A percentile compares a stretch with the other conserved stretches of the same genome.
Conservation (phyloP, 2,113 vertebrate species). For the Sarotherodon lohbergeri region DNA sequence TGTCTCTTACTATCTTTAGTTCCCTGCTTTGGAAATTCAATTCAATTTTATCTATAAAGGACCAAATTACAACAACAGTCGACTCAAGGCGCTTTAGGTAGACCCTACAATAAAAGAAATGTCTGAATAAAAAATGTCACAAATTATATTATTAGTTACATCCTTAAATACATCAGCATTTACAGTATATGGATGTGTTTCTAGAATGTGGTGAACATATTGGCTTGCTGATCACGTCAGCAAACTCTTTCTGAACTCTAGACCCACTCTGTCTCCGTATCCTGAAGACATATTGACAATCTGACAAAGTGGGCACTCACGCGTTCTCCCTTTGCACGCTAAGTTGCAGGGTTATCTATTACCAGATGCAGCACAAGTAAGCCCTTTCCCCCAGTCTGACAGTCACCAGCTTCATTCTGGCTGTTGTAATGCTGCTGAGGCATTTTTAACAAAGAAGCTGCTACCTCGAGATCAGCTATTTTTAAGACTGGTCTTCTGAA, state of each 20-base stretch:
- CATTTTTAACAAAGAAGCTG: slow-evolving; percentile 2
- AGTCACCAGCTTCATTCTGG: not conserved
- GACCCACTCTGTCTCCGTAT: not conserved
- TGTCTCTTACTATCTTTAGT: not conserved
- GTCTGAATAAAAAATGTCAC: not conserved
- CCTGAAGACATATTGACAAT: slow-evolving; percentile 25
- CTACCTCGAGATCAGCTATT: slow-evolving; percentile 5
- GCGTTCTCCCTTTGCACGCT: not conserved
- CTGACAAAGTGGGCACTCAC: slow-evolving; percentile 2
- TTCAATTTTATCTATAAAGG: accelerated
- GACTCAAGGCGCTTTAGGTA: accelerated
- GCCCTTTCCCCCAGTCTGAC: not conserved
- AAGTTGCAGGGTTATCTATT: slow-evolving; percentile 15
- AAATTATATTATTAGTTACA: not conserved
- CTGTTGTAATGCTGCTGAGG: not conserved
- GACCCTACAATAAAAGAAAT: not conserved
- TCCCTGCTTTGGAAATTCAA: not conserved
- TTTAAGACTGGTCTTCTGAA: not conserved
- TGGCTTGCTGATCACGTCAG: not conserved
- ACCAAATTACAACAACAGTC: not conserved
- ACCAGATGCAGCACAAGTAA: not conserved
- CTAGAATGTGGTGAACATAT: not conserved
- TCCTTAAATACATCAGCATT: not conserved
- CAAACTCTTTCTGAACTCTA: slow-evolving; percentile 1
- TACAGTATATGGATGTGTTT: not conserved